Evolutionary conservation across 2,888 invertebrate genomes (phyloP), one percentile per base, ranked within the genome.

Genomic region (Troides helena): DNA sequence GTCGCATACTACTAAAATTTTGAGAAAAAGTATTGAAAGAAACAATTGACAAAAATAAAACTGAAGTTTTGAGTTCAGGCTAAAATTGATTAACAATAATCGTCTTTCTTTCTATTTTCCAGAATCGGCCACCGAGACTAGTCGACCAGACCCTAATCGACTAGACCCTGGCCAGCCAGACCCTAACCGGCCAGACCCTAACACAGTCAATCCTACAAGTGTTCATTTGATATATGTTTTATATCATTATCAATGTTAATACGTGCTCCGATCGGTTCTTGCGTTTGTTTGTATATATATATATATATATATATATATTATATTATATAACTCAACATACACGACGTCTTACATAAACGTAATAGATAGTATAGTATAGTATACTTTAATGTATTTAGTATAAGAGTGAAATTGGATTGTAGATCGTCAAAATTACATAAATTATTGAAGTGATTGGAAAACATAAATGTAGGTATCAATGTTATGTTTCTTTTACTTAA

Each of bases 221-320:
- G 64, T 67, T 57, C 62, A 69, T 53, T 43, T 65, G 59, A 30
- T 58, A 43, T 43, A 50, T 36, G 50, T 39, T 53, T 63, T 23
- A 18, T 53, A 17, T 63, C 60, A 56, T 64, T 68, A 46, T 63
- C 60, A 64, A 59, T 63, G 46, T 68, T 68, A 64, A 68, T 57
- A 46, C 60, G 60, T 64, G 64, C 64, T 63, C 60, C 63, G 63
- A 25, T n/a, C 25, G 43, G 53, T 50, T 64, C 64, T 60, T 61
- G 43, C 53, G 56, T 8, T 68, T 53, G 50, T 21, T 53, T 67
- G 61, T 61, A 4, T 30, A 30, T 30, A 30, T 30, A 30, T 30
- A 30, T 30, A 30, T 2, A 30, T 30, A 30, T 2, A 30, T 30
- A 30, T 30, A 30, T 25, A 25, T 21, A 21, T 21, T 21, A 21